Conservation (phyloP, 2,797 vertebrate genomes). For the Morelia viridis region DNA sequence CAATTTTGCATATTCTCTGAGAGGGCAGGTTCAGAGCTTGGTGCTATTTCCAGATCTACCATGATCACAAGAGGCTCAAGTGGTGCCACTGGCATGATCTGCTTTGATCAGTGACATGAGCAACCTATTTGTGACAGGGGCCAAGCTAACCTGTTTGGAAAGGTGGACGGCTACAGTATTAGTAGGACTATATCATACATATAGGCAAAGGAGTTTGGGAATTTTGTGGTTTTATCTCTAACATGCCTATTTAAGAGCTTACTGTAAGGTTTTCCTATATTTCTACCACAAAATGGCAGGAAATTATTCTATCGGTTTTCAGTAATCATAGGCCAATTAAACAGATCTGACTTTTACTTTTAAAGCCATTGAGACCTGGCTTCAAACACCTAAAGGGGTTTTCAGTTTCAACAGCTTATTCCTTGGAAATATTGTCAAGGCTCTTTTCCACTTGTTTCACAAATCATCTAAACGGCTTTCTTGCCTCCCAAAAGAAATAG, state of each 20-base stretch:
- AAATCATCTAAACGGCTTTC: not conserved
- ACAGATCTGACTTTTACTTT: not conserved
- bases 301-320: not conserved
- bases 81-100: not conserved
- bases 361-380: too few relatives aligned
- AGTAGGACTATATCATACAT: not conserved
- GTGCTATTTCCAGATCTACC: not conserved
- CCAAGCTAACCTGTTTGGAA: not conserved
- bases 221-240: not conserved
- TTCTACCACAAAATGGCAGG: not conserved
- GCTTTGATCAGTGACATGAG: not conserved
- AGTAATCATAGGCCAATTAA: not conserved
- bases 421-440: not conserved
- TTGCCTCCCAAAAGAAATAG: not conserved
- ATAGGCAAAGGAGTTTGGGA: not conserved
- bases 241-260: not conserved
- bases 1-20: not conserved
- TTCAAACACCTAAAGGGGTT: not conserved
- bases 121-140: not conserved
- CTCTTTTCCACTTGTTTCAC: not conserved
- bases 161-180: not conserved
- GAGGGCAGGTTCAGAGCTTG: not conserved
- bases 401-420: not conserved
- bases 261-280: not conserved
- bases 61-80: not conserved